Conservation (phyloP, 2,113 vertebrate genomes). For the Anhinga anhinga region DNA sequence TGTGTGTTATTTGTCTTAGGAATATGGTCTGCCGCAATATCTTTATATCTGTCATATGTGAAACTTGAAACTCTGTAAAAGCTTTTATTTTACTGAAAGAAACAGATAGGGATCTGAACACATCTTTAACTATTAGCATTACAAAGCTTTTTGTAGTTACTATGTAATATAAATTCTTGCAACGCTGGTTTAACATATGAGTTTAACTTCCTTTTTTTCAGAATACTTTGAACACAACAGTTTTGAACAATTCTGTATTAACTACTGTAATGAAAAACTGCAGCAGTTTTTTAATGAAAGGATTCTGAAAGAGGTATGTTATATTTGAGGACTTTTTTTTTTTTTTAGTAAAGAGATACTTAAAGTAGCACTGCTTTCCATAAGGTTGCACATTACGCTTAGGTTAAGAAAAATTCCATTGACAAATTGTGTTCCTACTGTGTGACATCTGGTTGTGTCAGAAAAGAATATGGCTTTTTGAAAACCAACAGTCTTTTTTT, state of each 20-base stretch:
- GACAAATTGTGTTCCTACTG: background rate
- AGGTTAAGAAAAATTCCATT: background rate
- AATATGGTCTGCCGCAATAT: background rate
- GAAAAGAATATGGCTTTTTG: background rate
- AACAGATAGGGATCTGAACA: background rate
- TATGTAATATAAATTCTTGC: background rate
- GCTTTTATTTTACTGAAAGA: background rate
- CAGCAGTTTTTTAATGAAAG: slow-evolving; percentile 99
- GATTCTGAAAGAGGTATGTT: slow-evolving; percentile 95
- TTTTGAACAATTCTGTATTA: slow-evolving; percentile 99
- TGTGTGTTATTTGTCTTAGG: background rate
- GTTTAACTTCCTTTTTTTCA: slow-evolving; percentile 71
- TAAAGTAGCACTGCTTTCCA: background rate
- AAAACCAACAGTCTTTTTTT: background rate
- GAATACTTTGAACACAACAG: slow-evolving; percentile 99
- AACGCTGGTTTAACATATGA: background rate
- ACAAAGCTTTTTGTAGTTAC: background rate
- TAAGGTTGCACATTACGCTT: background rate
- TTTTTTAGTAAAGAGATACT: background rate
- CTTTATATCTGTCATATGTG: background rate
- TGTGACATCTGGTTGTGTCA: background rate
- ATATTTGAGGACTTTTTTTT: background rate
- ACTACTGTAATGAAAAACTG: slow-evolving; percentile 99
- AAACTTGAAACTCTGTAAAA: background rate
- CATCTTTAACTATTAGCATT: background rate